Conservation (phyloP, 1,140 invertebrate species). For the Camponotus vicinus region DNA sequence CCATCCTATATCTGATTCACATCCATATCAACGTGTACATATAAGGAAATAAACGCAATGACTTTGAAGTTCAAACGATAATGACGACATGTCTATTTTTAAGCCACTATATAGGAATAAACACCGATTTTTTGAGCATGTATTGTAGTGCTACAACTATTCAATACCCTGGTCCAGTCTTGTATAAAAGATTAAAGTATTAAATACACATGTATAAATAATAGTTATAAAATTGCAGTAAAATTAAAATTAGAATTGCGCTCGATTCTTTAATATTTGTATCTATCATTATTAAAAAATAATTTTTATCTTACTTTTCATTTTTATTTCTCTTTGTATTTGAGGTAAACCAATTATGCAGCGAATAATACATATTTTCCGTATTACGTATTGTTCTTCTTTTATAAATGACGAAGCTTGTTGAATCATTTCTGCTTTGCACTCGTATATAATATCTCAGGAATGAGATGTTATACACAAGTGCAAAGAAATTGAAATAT, state of each 20-base stretch:
- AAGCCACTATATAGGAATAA: slow-evolving; percentile 15
- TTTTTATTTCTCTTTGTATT: not conserved
- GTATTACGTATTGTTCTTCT: slow-evolving; percentile 7
- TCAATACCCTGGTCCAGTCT: not conserved
- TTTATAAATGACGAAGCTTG: slow-evolving; percentile 34
- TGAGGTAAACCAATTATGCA: slow-evolving; percentile 5
- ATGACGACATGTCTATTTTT: slow-evolving; percentile 73
- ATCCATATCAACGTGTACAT: slow-evolving; percentile 22
- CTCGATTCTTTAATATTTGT: not conserved
- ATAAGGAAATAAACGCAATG: slow-evolving; percentile 38
- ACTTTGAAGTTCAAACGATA: slow-evolving; percentile 61
- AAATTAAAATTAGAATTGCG: not conserved
- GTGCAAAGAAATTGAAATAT: not conserved
- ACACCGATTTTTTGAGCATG: slow-evolving; percentile 22
- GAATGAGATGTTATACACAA: not conserved
- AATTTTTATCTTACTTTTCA: not conserved
- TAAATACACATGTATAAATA: not conserved
- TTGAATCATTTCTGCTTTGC: slow-evolving; percentile 32
- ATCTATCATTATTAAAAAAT: not conserved
- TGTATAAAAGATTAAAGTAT: not conserved
- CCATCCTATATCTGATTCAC: slow-evolving; percentile 13
- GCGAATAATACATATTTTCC: slow-evolving; percentile 9
- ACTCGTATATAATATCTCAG: slow-evolving; percentile 4
- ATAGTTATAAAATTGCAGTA: not conserved
- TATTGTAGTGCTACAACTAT: not conserved